Percentiles rank a stretch among this genome's conserved stretches.
Evolutionary conservation across 1,140 invertebrate genomes (phyloP).

Genomic region (Drosophila setifemur): DNA sequence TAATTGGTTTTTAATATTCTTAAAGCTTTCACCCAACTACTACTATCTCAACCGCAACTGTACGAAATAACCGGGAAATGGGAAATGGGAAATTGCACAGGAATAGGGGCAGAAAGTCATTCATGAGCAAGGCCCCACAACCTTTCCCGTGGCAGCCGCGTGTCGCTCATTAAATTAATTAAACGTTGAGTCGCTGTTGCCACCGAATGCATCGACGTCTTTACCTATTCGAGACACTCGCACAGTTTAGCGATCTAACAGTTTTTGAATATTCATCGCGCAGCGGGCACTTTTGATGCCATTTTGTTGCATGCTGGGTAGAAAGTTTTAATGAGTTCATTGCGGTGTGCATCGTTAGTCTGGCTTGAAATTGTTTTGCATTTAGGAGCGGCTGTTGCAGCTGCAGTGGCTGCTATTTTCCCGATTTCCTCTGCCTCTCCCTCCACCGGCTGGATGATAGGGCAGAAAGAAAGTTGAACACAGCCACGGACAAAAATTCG

Average conservation of each 20-base stretch:
- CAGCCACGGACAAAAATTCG: too few species aligned
- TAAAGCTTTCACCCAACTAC: background rate
- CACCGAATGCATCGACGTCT: conserved; percentile 23
- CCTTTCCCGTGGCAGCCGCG: conserved; percentile 8
- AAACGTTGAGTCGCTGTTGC: conserved; percentile 41
- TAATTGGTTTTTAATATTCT: background rate
- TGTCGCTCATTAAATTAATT: conserved; percentile 76
- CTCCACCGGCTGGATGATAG: too few species aligned
- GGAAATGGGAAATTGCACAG: conserved; percentile 5
- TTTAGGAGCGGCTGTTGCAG: conserved; percentile 33
- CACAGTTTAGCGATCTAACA: conserved; percentile 26
- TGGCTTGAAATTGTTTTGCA: conserved; percentile 65
- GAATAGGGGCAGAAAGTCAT: conserved; percentile 22
- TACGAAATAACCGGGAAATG: background rate
- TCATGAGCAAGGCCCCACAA: conserved; percentile 1
- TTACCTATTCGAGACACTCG: conserved; percentile 22
- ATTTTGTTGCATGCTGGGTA: conserved; percentile 56
- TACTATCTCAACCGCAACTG: background rate
- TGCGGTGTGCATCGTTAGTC: conserved; percentile 65
- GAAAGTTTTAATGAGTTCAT: conserved; percentile 78
- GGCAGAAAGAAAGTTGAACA: too few species aligned
- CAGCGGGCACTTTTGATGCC: conserved; percentile 36
- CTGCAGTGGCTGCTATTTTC: too few species aligned
- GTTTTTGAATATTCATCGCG: conserved; percentile 28
- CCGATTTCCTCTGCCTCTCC: background rate